Percentiles rank a stretch among this genome's conserved stretches.
These are phyloP conservation scores for Pogonocherus hispidulus DNA, from an alignment of 2,888 invertebrate genomes.

Conservation along the genomic window DNA sequence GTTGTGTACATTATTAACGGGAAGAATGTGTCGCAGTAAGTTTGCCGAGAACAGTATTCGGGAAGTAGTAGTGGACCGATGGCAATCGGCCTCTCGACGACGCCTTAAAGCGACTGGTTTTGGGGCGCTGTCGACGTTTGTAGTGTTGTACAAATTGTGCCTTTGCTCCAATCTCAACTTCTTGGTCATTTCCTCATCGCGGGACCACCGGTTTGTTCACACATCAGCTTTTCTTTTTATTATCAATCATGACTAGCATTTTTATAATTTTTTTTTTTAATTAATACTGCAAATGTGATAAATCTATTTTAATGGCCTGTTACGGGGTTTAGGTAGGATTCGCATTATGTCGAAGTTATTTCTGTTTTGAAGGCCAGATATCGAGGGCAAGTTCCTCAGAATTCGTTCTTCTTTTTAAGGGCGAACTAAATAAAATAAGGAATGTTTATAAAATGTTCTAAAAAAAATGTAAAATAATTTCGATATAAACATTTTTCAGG, in stretches of 20 bases:
- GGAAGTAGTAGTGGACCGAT: constrained; percentile 48
- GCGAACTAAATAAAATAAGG: no score
- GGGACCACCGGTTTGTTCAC: constrained; percentile 51
- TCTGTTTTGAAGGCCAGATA: constrained; percentile 18
- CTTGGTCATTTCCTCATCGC: constrained; percentile 43
- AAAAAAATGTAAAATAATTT: no score
- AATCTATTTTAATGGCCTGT: constrained; percentile 49
- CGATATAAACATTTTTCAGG: no score
- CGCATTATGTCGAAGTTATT: constrained; percentile 35
- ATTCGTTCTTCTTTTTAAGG: no score
- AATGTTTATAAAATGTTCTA: no score
- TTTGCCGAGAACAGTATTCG: constrained; percentile 49
- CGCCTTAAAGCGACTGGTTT: constrained; percentile 18
- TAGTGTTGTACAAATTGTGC: constrained; percentile 49
- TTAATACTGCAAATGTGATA: constrained; percentile 47
- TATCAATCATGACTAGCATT: not conserved
- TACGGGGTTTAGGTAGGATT: constrained; percentile 16
- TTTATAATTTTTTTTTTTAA: constrained; percentile 33
- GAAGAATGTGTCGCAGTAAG: constrained; percentile 28
- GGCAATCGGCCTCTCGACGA: constrained; percentile 35
- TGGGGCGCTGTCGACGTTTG: constrained; percentile 17
- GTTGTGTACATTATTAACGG: constrained; percentile 30
- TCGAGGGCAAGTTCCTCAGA: no score
- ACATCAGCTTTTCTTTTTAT: constrained; percentile 31
- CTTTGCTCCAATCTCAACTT: constrained; percentile 50